Conservation (phyloP, 1,140 invertebrate genomes). For the Saxidomus purpurata region DNA sequence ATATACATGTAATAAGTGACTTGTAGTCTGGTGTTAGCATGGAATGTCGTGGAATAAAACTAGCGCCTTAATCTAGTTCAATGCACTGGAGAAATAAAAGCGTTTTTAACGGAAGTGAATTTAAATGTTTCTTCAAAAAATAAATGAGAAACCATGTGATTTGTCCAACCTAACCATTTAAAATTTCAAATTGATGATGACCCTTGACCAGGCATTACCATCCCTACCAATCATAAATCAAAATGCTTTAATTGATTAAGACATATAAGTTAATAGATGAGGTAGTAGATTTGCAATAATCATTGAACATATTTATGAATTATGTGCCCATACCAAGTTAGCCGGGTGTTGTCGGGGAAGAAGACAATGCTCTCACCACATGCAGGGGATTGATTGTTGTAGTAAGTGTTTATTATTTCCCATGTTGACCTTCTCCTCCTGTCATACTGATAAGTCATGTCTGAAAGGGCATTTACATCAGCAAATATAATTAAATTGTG, state of each 20-base stretch:
- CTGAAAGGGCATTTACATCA: not conserved
- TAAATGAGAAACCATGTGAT: too few relatives aligned
- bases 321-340: not conserved
- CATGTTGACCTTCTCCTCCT: not conserved
- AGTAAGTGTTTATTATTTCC: not conserved
- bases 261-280: slow-evolving; percentile 4
- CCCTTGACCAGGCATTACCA: not conserved
- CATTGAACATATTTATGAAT: not conserved
- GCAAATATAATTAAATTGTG: too few relatives aligned
- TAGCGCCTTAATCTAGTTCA: too few relatives aligned
- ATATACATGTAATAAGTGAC: too few relatives aligned
- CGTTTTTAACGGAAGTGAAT: too few relatives aligned
- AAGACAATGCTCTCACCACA: not conserved
- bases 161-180: not conserved
- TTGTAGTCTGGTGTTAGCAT: too few relatives aligned
- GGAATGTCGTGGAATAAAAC: too few relatives aligned
- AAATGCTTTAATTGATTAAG: not conserved
- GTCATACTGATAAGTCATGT: slow-evolving; percentile 23
- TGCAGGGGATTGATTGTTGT: slow-evolving; percentile 18
- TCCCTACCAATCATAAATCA: not conserved
- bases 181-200: not conserved
- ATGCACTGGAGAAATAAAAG: too few relatives aligned
- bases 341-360: not conserved
- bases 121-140: too few relatives aligned
- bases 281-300: not conserved